Evolutionary conservation across 1,140 invertebrate species (phyloP).

Genomic region (Dendrolimus punctatus): DNA sequence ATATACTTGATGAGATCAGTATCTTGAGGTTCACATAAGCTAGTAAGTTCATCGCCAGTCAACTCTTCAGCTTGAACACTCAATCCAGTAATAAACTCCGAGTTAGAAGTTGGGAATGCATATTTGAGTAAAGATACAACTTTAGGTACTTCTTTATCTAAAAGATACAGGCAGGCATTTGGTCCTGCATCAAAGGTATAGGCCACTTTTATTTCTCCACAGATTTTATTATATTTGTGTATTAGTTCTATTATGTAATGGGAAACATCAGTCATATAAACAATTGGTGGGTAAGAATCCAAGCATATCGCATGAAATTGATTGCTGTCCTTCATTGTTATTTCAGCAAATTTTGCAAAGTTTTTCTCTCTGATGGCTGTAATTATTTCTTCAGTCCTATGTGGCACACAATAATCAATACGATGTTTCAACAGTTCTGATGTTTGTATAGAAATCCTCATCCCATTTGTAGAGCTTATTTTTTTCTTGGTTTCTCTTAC

Average conservation of each 20-base stretch:
- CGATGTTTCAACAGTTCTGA: conserved; percentile 88
- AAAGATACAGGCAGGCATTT: conserved; percentile 93
- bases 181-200: conserved; percentile 99
- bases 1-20: conserved; percentile 83
- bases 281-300: conserved; percentile 95
- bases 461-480: conserved; percentile 91
- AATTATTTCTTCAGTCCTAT: conserved; percentile 79
- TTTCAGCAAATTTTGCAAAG: conserved; percentile 90
- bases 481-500: conserved; percentile 91
- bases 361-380: conserved; percentile 85
- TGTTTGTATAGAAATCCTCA: conserved; percentile 88
- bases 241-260: conserved; percentile 85
- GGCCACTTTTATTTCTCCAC: conserved; percentile 79
- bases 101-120: conserved; percentile 78
- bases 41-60: conserved; percentile 33
- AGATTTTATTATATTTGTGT: conserved; percentile 85
- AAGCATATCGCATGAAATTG: conserved; percentile 96
- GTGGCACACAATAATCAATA: conserved; percentile 80
- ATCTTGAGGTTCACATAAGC: conserved; percentile 49
- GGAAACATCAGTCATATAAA: conserved; percentile 94
- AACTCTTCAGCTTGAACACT: conserved; percentile 15
- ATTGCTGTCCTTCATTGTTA: conserved; percentile 99
- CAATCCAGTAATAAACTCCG: conserved; percentile 46
- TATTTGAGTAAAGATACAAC: conserved; percentile 79
- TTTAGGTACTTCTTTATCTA: conserved; percentile 82